Evolutionary conservation across 2,797 vertebrate species (phyloP).

Genomic region (Jordanella pulchra): DNA sequence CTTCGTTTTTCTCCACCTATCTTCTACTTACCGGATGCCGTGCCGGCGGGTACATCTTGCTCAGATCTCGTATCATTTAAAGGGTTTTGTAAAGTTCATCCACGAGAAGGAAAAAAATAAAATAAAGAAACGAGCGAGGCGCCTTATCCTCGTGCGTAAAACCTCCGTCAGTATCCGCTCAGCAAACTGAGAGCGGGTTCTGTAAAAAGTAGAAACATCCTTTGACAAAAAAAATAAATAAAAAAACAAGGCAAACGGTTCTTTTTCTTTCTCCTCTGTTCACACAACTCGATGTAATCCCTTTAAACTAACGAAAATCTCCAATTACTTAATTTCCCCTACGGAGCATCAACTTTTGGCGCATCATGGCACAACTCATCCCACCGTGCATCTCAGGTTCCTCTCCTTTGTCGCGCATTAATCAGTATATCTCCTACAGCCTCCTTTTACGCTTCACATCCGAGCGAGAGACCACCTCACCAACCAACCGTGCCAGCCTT

Average conservation of each 20-base stretch:
- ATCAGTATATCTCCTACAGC: slow-evolving; percentile 51
- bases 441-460: slow-evolving; percentile 48
- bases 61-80: slow-evolving; percentile 93
- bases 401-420: slow-evolving; percentile 51
- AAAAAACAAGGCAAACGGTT: slow-evolving; percentile 1
- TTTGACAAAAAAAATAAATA: slow-evolving; percentile 24
- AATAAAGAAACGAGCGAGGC: slow-evolving; percentile 8
- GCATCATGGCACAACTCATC: slow-evolving; percentile 44
- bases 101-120: slow-evolving; percentile 39
- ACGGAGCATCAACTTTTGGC: slow-evolving; percentile 40
- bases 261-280: slow-evolving; percentile 29
- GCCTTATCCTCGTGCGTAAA: slow-evolving; percentile 61
- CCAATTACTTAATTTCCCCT: slow-evolving; percentile 23
- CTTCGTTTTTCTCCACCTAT: slow-evolving; percentile 18
- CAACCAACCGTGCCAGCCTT: slow-evolving; percentile 71
- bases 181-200: slow-evolving; percentile 28
- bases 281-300: slow-evolving; percentile 20
- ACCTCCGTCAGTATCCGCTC: slow-evolving; percentile 44
- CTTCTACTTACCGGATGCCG: slow-evolving; percentile 90
- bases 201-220: slow-evolving; percentile 48
- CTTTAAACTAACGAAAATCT: slow-evolving; percentile 22
- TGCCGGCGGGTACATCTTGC: slow-evolving; percentile 94
- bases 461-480: slow-evolving; percentile 50
- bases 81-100: slow-evolving; percentile 78
- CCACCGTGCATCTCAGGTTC: slow-evolving; percentile 28